Base-by-base conservation (phyloP, 92 coral and sea anemone species). In the Nematostella vectensis region DNA sequence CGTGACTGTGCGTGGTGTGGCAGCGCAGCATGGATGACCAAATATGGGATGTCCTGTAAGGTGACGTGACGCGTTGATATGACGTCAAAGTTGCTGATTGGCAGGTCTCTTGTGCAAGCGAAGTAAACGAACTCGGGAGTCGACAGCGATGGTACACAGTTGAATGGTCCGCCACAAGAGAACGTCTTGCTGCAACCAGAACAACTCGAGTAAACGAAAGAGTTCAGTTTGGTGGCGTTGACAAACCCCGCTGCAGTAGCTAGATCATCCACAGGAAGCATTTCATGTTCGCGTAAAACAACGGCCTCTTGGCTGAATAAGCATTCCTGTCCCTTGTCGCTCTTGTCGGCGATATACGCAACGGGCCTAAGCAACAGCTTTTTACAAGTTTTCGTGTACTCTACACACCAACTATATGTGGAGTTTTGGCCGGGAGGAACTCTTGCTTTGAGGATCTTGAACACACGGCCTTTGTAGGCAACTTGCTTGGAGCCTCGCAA, bases 131-230 rank as follows among this genome's bases (percentile, higher is more conserved):
- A 9, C 12, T 65, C 61, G 17, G 51, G 20, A 13, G 15, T 2
- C 24, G 24, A 37, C 3, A 18, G 15, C 3, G 26, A 25, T 4
- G 27, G 16, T 36, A 76, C 33, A 28, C 83, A 76, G 23, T 58
- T 31, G 29, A 76, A 69, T 3, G 77, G 36, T 51, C 47, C 57
- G 15, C 64, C 75, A 58, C 83, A 76, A 31, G 47, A 54, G n/a
- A 48, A 17, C 18, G 29, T 42, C 13, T 33, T 13, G 0, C 48
- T 18, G 48, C 83, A 76, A 20, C 52, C 31, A 12, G 49, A 11
- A 45, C 83, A 76, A 23, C 44, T 33, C 26, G 61, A 68, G 37
- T 69, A 77, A 24, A 55, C 67, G 55, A 77, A 69, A 13, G 83
- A 55, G 50, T 77, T 70, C 0, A 26, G 33, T 8, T 30, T 15